These are phyloP conservation scores for Drosophila bocqueti DNA, from an alignment of 1,140 invertebrate species.

Conservation along the genomic window DNA sequence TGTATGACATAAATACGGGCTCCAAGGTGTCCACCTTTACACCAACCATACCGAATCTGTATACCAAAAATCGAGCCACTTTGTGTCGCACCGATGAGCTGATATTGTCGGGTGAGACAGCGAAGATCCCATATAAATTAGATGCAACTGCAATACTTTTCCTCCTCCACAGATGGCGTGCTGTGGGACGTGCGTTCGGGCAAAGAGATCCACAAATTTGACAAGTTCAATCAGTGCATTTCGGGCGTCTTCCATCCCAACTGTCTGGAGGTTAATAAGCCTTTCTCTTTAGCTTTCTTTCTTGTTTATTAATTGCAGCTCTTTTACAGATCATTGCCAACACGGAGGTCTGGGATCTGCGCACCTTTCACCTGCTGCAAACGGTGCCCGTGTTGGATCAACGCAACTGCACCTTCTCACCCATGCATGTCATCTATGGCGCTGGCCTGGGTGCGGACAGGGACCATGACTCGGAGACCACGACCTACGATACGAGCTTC, in stretches of 20 bases:
- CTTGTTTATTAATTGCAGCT: too few relatives aligned
- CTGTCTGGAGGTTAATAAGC: slow-evolving; percentile 92
- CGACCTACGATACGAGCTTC: slow-evolving; percentile 90
- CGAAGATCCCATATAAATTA: too few relatives aligned
- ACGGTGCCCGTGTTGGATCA: slow-evolving; percentile 97
- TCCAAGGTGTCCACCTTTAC: slow-evolving; percentile 90
- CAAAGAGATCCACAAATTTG: slow-evolving; percentile 97
- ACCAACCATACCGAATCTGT: slow-evolving; percentile 94
- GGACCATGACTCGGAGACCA: slow-evolving; percentile 85
- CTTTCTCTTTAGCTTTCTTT: too few relatives aligned
- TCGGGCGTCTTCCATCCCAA: slow-evolving; percentile 99
- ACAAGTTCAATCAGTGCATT: slow-evolving; percentile 97
- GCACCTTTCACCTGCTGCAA: slow-evolving; percentile 96
- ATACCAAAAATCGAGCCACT: slow-evolving; percentile 96
- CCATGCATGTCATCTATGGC: slow-evolving; percentile 88
- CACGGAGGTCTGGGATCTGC: slow-evolving; percentile 97
- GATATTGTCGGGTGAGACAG: slow-evolving; percentile 89
- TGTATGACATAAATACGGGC: slow-evolving; percentile 96
- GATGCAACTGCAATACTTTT: not conserved
- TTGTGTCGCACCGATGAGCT: slow-evolving; percentile 97
- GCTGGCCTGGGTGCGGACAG: slow-evolving; percentile 85
- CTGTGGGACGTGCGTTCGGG: slow-evolving; percentile 96
- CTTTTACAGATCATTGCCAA: slow-evolving; percentile 89
- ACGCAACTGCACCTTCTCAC: slow-evolving; percentile 91
- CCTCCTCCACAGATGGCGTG: slow-evolving; percentile 91